Evolutionary conservation across 2,113 vertebrate species (phyloP).

Genomic region (Brachionichthys hirsutus): DNA sequence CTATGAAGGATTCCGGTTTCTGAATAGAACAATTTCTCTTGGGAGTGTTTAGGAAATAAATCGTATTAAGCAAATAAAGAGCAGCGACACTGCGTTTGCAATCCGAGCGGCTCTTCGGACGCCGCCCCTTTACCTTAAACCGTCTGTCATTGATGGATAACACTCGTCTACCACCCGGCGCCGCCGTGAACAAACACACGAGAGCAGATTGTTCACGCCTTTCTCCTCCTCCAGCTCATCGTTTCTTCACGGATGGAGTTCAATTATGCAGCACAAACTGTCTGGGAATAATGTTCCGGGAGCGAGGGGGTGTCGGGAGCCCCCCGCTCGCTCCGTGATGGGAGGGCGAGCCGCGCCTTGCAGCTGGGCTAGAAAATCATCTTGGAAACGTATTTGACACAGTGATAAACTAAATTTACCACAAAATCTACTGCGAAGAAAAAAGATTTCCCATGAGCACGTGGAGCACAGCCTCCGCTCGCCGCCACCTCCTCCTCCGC

Average conservation of each 20-base stretch:
- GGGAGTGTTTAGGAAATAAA: too few species aligned
- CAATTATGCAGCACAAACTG: conserved; percentile 75
- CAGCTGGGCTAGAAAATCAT: conserved; percentile 48
- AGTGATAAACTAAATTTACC: conserved; percentile 51
- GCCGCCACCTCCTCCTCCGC: conserved; percentile 1
- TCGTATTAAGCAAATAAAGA: not conserved
- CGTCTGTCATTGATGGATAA: conserved; percentile 25
- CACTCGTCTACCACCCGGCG: conserved; percentile 25
- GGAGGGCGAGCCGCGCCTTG: conserved; percentile 54
- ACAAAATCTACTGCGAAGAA: conserved; percentile 18
- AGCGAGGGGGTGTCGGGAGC: conserved; percentile 36
- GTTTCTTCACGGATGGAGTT: conserved; percentile 69
- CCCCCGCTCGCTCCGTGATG: conserved; percentile 26
- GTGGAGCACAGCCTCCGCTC: not conserved
- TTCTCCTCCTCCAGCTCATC: conserved; percentile 44
- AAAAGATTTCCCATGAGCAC: conserved; percentile 5
- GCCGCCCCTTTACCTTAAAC: conserved; percentile 8
- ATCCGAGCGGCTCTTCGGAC: not conserved
- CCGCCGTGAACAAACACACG: conserved; percentile 40
- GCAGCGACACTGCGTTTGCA: not conserved
- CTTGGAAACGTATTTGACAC: conserved; percentile 52
- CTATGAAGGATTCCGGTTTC: too few species aligned
- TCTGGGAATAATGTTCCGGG: conserved; percentile 62
- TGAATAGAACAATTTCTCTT: not conserved
- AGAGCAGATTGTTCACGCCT: conserved; percentile 41